Evolutionary conservation across 2,797 vertebrate genomes (phyloP).

Genomic region (Enteromius anoplus): DNA sequence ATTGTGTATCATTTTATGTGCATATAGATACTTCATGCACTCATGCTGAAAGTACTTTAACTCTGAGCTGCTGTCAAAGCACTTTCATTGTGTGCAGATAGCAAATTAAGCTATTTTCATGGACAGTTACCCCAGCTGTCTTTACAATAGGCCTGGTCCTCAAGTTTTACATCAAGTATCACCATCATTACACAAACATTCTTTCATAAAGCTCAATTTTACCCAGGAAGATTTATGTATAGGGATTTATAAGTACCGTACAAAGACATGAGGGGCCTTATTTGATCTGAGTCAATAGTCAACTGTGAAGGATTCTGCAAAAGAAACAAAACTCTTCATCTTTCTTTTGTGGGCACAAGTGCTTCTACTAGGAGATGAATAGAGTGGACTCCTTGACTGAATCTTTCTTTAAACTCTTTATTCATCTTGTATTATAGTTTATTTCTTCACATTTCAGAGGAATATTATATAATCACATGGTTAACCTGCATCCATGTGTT

Average conservation of each 20-base stretch:
- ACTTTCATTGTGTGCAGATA: constrained; percentile 43
- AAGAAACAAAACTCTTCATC: constrained; percentile 6
- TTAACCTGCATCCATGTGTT: not conserved
- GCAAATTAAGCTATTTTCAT: constrained; percentile 56
- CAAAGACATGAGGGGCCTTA: constrained; percentile 15
- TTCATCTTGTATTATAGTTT: not conserved
- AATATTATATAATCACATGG: not conserved
- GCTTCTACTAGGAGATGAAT: not conserved
- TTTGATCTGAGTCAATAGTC: constrained; percentile 24
- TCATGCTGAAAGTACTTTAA: constrained; percentile 37
- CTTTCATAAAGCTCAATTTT: constrained; percentile 7
- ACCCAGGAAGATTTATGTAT: not conserved
- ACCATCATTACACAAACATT: constrained; percentile 23
- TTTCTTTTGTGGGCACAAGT: constrained; percentile 14
- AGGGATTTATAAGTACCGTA: not conserved
- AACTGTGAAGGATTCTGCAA: constrained; percentile 20
- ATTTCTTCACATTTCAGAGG: not conserved
- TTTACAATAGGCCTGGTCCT: constrained; percentile 26
- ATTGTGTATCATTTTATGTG: constrained; percentile 19
- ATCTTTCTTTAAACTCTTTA: not conserved
- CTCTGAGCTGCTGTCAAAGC: constrained; percentile 46
- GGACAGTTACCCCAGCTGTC: constrained; percentile 39
- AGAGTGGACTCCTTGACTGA: not conserved
- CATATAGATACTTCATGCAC: not conserved
- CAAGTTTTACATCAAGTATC: constrained; percentile 38